phyloP scores from a whole-genome alignment of 2,888 invertebrate genomes.

The Cosmopolites sordidus region DNA sequence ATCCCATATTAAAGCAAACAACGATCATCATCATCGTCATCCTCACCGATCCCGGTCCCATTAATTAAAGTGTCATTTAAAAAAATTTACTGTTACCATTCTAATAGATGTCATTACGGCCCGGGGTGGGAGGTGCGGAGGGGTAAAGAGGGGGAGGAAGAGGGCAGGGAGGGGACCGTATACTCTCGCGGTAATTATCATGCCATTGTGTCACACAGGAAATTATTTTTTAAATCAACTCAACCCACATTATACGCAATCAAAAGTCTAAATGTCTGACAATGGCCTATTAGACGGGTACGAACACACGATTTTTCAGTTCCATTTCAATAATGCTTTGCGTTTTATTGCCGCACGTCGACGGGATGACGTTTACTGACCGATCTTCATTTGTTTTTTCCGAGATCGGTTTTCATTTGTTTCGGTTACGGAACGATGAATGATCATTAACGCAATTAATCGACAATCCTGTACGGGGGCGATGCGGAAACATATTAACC shows the following conservation, averaged over 20 bases:
- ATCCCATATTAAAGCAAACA: too few species aligned
- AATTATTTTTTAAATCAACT: conserved; percentile 50
- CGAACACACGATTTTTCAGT: conserved; percentile 25
- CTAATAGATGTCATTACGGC: conserved; percentile 48
- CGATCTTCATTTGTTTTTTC: too few species aligned
- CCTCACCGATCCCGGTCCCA: conserved; percentile 10
- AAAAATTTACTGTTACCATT: conserved; percentile 28
- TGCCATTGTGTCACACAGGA: conserved; percentile 47
- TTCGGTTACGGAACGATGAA: too few species aligned
- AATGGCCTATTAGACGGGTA: conserved; percentile 46
- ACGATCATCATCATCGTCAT: too few species aligned
- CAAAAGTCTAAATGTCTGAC: conserved; percentile 49
- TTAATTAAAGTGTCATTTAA: conserved; percentile 28
- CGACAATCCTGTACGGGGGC: too few species aligned
- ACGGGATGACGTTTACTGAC: conserved; percentile 24
- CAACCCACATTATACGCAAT: conserved; percentile 49
- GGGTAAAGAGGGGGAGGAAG: too few species aligned
- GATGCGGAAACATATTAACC: too few species aligned
- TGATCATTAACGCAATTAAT: too few species aligned
- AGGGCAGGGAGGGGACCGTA: background rate
- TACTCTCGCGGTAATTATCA: conserved; percentile 49
- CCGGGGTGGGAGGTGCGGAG: background rate
- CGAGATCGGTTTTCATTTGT: too few species aligned
- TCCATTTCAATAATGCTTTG: conserved; percentile 39
- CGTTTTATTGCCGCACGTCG: conserved; percentile 36